phyloP scores from a whole-genome alignment of 1,140 invertebrate species.

The Zaprionus nigranus region DNA sequence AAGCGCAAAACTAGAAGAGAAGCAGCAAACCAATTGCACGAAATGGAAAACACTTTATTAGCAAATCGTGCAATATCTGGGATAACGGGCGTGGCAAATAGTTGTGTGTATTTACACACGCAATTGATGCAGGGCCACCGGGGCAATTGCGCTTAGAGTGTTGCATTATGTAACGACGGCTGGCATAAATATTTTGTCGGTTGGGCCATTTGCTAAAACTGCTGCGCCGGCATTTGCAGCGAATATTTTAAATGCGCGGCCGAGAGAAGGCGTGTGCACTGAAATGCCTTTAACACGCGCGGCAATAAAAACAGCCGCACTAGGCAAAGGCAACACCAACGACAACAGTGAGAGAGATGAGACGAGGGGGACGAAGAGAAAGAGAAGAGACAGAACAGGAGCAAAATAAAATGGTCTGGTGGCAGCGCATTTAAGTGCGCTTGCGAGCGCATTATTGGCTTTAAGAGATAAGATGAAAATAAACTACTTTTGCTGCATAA shows the following conservation, averaged over 20 bases:
- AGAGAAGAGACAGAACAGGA: slow-evolving; percentile 11
- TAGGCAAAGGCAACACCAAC: slow-evolving; percentile 18
- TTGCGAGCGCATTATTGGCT: slow-evolving; percentile 79
- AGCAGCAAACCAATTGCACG: not conserved
- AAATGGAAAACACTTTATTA: slow-evolving; percentile 12
- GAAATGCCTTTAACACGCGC: slow-evolving; percentile 24
- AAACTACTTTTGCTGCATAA: slow-evolving; percentile 72
- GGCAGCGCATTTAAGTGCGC: slow-evolving; percentile 74
- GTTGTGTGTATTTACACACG: not conserved
- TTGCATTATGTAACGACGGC: slow-evolving; percentile 24
- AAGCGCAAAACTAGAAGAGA: not conserved
- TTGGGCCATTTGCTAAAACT: slow-evolving; percentile 11
- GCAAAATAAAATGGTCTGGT: slow-evolving; percentile 50
- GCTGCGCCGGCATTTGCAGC: slow-evolving; percentile 13
- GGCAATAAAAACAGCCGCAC: slow-evolving; percentile 16
- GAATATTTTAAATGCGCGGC: slow-evolving; percentile 11
- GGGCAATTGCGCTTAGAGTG: not conserved
- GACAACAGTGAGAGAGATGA: slow-evolving; percentile 8
- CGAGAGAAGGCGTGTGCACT: slow-evolving; percentile 12
- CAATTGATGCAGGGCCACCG: slow-evolving; percentile 10
- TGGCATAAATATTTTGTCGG: slow-evolving; percentile 34
- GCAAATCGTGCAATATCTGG: slow-evolving; percentile 8
- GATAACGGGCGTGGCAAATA: not conserved
- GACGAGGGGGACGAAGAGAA: slow-evolving; percentile 5
- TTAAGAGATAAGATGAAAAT: slow-evolving; percentile 82